Evolutionary conservation across 2,113 vertebrate genomes (phyloP).

Genomic region (Antigone vipio): DNA sequence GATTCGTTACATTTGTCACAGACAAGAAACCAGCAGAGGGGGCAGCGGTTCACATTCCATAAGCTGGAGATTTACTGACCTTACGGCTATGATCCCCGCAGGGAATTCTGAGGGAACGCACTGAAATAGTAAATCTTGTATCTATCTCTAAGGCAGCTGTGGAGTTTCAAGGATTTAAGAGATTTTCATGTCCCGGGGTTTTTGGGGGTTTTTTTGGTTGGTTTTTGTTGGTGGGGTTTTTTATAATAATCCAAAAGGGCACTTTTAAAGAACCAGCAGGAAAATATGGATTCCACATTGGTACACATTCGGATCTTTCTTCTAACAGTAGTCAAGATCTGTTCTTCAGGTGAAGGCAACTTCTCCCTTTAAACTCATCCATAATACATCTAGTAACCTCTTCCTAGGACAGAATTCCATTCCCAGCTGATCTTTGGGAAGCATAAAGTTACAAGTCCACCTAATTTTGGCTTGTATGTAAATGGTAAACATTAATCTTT

Average conservation of each 20-base stretch:
- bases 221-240: background rate
- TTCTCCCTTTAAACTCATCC: background rate
- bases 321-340: background rate
- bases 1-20: background rate
- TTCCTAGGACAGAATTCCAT: background rate
- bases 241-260: background rate
- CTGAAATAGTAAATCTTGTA: background rate
- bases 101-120: background rate
- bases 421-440: background rate
- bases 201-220: background rate
- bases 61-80: background rate
- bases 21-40: background rate
- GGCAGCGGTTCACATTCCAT: background rate
- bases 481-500: background rate
- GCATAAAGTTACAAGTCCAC: background rate
- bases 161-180: background rate
- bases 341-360: background rate
- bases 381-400: fast-evolving
- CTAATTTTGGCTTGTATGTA: background rate
- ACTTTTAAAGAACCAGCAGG: background rate
- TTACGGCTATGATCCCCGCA: background rate
- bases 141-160: background rate
- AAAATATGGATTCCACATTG: background rate
- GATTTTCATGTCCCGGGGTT: background rate
- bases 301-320: background rate